Percentiles rank a stretch among this genome's conserved stretches.
Conservation (phyloP, 2,797 vertebrate species). For the Setipinna tenuifilis region DNA sequence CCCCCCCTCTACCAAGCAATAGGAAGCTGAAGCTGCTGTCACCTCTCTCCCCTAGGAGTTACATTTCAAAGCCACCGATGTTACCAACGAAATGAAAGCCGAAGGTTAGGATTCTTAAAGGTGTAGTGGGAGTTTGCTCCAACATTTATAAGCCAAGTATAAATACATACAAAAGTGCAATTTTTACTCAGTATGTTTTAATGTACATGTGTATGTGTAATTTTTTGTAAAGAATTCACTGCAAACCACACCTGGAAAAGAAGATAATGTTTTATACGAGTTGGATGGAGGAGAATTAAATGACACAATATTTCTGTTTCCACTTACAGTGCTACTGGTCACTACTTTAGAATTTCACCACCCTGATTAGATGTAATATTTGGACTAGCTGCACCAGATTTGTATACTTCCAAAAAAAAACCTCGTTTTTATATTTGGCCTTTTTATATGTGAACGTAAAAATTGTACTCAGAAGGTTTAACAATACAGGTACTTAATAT, state of each 20-base stretch:
- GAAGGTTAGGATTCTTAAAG: not conserved
- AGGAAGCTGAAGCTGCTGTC: not conserved
- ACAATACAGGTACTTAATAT: slow-evolving; percentile 27
- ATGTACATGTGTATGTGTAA: slow-evolving; percentile 6
- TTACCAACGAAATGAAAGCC: not conserved
- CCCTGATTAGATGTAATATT: not conserved
- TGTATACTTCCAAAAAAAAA: slow-evolving; percentile 13
- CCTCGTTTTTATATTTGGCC: slow-evolving; percentile 22
- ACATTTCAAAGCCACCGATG: not conserved
- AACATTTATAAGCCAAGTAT: slow-evolving; percentile 27
- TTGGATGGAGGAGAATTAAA: slow-evolving; percentile 1
- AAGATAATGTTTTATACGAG: not conserved
- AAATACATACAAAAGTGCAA: slow-evolving; percentile 25
- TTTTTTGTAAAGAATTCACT: not conserved
- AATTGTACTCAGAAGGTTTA: slow-evolving; percentile 23
- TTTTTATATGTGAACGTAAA: slow-evolving; percentile 27
- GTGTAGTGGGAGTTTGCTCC: slow-evolving; percentile 17
- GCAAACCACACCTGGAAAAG: slow-evolving; percentile 11
- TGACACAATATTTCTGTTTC: not conserved
- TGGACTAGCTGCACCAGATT: slow-evolving; percentile 18
- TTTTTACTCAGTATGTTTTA: slow-evolving; percentile 26
- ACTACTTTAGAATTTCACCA: slow-evolving; percentile 7
- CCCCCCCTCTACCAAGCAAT: not conserved
- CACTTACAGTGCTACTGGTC: not conserved
- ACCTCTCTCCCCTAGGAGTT: not conserved